Conservation (phyloP, 2,797 vertebrate genomes). For the Protosalanx chinensis region DNA sequence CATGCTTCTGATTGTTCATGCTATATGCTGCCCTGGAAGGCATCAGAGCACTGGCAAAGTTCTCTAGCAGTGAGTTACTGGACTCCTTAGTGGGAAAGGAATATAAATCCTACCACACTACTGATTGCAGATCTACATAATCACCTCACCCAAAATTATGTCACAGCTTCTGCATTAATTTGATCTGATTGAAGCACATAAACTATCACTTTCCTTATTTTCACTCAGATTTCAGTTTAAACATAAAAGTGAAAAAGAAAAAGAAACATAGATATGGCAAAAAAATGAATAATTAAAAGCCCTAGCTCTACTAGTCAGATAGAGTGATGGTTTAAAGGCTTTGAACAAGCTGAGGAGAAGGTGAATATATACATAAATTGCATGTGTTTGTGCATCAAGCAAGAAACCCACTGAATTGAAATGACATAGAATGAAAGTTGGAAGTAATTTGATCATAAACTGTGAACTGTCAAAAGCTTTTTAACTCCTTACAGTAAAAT, state of each 20-base stretch:
- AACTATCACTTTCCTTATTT: slow-evolving; percentile 28
- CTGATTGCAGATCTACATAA: slow-evolving; percentile 37
- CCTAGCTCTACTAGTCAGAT: slow-evolving; percentile 59
- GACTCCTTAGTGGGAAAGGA: slow-evolving; percentile 36
- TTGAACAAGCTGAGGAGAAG: slow-evolving; percentile 62
- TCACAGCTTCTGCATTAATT: slow-evolving; percentile 32
- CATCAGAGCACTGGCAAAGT: not conserved
- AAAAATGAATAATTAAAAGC: slow-evolving; percentile 71
- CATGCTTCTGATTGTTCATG: slow-evolving; percentile 26
- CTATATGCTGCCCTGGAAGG: not conserved
- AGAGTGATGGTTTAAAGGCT: slow-evolving; percentile 62
- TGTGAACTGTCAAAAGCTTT: slow-evolving; percentile 50
- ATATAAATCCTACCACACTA: slow-evolving; percentile 19
- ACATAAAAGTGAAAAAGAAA: slow-evolving; percentile 57
- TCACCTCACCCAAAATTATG: not conserved
- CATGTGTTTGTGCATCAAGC: slow-evolving; percentile 36
- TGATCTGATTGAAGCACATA: slow-evolving; percentile 37
- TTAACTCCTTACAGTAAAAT: slow-evolving; percentile 26
- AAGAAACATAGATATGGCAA: slow-evolving; percentile 61
- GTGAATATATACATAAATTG: slow-evolving; percentile 69
- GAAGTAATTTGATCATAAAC: slow-evolving; percentile 58
- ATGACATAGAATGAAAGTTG: slow-evolving; percentile 55
- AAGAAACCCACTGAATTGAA: slow-evolving; percentile 49
- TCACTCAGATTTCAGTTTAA: slow-evolving; percentile 33
- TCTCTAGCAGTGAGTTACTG: slow-evolving; percentile 12